phyloP scores from a whole-genome alignment of 2,113 vertebrate species.

The Vulpes vulpes region DNA sequence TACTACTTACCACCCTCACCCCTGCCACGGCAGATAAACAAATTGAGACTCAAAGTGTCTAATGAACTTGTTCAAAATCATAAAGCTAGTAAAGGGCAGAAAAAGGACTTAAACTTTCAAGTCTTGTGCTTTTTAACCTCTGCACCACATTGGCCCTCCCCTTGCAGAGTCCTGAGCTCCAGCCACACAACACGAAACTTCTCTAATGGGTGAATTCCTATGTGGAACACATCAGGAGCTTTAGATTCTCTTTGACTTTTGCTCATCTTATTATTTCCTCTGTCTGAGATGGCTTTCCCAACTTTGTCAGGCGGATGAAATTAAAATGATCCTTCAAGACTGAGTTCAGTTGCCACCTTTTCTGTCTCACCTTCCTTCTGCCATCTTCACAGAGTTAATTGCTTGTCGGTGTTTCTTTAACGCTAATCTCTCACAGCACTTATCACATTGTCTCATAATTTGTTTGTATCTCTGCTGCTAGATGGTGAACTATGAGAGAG shows the following conservation, averaged over 20 bases:
- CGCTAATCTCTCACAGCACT: slow-evolving; percentile 66
- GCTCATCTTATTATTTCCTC: background rate
- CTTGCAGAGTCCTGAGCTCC: background rate
- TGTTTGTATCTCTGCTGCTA: slow-evolving; percentile 37
- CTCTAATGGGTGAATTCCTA: background rate
- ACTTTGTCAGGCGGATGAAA: slow-evolving; percentile 14
- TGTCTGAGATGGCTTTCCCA: slow-evolving; percentile 14
- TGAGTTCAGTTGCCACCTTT: slow-evolving; percentile 35
- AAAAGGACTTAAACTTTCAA: background rate
- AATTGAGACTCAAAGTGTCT: slow-evolving; percentile 11
- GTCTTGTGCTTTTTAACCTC: background rate
- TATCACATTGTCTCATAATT: slow-evolving; percentile 74
- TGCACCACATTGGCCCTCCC: background rate
- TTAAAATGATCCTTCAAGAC: slow-evolving; percentile 51
- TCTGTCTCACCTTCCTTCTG: slow-evolving; percentile 52
- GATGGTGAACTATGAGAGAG: slow-evolving; percentile 41
- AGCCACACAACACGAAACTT: background rate
- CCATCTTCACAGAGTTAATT: slow-evolving; percentile 73
- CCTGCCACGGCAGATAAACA: slow-evolving; percentile 5
- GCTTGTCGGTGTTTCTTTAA: slow-evolving; percentile 61
- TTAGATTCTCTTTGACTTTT: slow-evolving; percentile 36
- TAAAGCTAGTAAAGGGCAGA: background rate
- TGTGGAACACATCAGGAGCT: background rate
- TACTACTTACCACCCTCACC: background rate
- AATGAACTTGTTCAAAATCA: slow-evolving; percentile 13